A percentile compares a stretch with the other conserved stretches of the same genome.
Evolutionary conservation across 2,888 invertebrate species (phyloP).

Genomic region (Cephus runcator): DNA sequence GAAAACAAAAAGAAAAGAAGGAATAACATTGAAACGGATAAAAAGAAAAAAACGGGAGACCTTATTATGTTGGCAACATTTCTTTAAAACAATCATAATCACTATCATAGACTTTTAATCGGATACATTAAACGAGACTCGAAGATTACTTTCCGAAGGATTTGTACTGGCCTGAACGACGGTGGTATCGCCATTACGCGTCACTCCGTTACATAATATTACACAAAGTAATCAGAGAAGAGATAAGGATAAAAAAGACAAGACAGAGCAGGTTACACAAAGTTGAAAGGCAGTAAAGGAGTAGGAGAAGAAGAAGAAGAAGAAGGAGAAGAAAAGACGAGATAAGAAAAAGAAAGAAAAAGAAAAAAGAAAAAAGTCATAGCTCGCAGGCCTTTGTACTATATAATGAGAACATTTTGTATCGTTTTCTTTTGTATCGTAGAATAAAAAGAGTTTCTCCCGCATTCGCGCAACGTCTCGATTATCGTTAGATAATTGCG

Average conservation of each 20-base stretch:
- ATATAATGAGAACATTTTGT: not conserved
- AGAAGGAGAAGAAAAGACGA: too few species aligned
- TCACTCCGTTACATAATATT: slow-evolving; percentile 4
- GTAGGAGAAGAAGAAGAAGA: too few species aligned
- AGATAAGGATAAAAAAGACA: too few species aligned
- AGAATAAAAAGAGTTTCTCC: too few species aligned
- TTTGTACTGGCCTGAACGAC: slow-evolving; percentile 24
- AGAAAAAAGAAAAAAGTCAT: not conserved
- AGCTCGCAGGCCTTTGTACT: slow-evolving; percentile 1
- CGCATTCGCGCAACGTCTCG: too few species aligned
- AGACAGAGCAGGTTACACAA: too few species aligned
- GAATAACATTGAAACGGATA: slow-evolving; percentile 7
- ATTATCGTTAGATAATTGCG: too few species aligned
- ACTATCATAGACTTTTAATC: too few species aligned
- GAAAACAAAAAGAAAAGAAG: slow-evolving; percentile 12
- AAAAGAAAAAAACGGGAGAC: slow-evolving; percentile 13
- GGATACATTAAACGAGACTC: not conserved
- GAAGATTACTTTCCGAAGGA: slow-evolving; percentile 12
- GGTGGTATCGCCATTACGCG: slow-evolving; percentile 1
- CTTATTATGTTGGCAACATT: not conserved
- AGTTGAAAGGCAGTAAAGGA: too few species aligned
- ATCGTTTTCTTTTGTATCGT: too few species aligned
- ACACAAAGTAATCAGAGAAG: not conserved
- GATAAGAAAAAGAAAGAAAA: not conserved
- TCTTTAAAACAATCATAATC: too few species aligned